Conservation (phyloP, 2,888 invertebrate species). For the Bibio marci region DNA sequence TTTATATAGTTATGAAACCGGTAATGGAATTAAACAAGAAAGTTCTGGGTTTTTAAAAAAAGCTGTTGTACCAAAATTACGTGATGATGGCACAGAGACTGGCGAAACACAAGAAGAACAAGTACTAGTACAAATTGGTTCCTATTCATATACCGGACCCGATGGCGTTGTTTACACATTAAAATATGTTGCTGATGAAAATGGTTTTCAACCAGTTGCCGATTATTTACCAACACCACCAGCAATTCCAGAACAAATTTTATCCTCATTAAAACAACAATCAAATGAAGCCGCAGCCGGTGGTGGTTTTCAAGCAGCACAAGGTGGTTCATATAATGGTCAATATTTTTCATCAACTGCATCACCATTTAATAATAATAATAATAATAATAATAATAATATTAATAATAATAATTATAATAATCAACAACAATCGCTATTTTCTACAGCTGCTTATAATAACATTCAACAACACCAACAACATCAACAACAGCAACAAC, state of each 20-base stretch:
- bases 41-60: slow-evolving; percentile 53
- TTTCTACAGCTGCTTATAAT: too few species aligned
- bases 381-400: too few species aligned
- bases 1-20: slow-evolving; percentile 50
- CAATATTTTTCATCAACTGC: too few species aligned
- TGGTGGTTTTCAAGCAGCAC: too few species aligned
- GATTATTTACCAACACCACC: slow-evolving; percentile 42
- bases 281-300: too few species aligned
- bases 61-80: slow-evolving; percentile 29
- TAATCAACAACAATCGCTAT: too few species aligned
- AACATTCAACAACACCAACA: too few species aligned
- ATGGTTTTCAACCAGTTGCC: slow-evolving; percentile 50
- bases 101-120: slow-evolving; percentile 36
- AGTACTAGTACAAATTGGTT: slow-evolving; percentile 43
- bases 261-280: slow-evolving; percentile 16
- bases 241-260: slow-evolving; percentile 14
- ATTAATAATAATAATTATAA: too few species aligned
- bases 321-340: too few species aligned
- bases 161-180: slow-evolving; percentile 48
- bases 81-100: slow-evolving; percentile 29
- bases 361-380: too few species aligned
- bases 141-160: slow-evolving; percentile 51
- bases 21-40: slow-evolving; percentile 59
- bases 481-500: slow-evolving; percentile 10
- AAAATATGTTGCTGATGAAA: slow-evolving; percentile 53